These are phyloP conservation scores for Coleophora deauratella DNA, from an alignment of 2,888 invertebrate genomes.

Conservation along the genomic window DNA sequence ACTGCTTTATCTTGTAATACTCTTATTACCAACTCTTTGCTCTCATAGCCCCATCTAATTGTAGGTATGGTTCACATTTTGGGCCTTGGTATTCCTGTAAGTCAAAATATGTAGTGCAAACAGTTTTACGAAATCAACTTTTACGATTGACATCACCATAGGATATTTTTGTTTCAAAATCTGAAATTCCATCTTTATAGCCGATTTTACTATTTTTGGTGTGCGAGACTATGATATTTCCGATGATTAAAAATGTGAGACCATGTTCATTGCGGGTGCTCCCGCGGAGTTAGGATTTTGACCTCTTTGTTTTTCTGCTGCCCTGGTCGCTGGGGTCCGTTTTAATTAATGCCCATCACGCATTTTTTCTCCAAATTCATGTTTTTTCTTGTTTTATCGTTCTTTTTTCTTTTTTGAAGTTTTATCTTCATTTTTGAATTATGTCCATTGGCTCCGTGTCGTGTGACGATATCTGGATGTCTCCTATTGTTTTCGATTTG, in stretches of 20 bases:
- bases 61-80: no score
- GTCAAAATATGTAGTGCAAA: no score
- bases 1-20: no score
- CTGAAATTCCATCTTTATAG: constrained; percentile 31
- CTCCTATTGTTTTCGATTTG: constrained; percentile 72
- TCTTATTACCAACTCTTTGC: no score
- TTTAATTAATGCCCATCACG: constrained; percentile 76
- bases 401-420: constrained; percentile 38
- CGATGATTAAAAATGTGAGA: constrained; percentile 72
- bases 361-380: constrained; percentile 50
- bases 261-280: constrained; percentile 70
- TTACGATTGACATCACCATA: no score
- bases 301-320: constrained; percentile 70
- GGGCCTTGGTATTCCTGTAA: no score
- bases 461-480: constrained; percentile 69
- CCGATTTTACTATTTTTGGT: constrained; percentile 37
- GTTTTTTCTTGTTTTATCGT: constrained; percentile 45
- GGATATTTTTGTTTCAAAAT: constrained; percentile 25
- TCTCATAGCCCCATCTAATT: no score
- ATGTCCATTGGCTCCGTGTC: constrained; percentile 54
- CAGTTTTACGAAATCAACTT: no score
- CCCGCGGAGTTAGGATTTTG: constrained; percentile 71
- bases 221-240: constrained; percentile 33
- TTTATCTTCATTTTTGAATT: constrained; percentile 66
- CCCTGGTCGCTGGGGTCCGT: constrained; percentile 66